These are phyloP conservation scores for Pogonomyrmex californicus DNA, from an alignment of 1,140 invertebrate species.

Conservation along the genomic window DNA sequence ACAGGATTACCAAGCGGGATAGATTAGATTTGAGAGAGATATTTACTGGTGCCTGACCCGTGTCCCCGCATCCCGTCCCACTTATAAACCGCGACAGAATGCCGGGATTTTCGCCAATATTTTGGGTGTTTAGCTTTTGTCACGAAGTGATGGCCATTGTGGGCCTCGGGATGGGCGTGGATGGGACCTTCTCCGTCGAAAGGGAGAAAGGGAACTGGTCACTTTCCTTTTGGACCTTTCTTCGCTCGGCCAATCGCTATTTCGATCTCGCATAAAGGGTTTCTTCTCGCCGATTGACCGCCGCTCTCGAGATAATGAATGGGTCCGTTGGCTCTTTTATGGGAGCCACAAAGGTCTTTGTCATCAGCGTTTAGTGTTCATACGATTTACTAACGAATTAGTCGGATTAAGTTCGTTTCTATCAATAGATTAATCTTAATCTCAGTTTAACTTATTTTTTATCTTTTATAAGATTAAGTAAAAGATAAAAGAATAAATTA, in stretches of 20 bases:
- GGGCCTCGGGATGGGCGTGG: constrained; percentile 70
- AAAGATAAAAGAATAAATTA: no score
- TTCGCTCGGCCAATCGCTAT: constrained; percentile 43
- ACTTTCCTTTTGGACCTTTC: constrained; percentile 46
- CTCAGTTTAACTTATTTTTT: no score
- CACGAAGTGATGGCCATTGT: constrained; percentile 68
- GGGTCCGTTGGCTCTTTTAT: constrained; percentile 60
- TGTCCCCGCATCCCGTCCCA: constrained; percentile 2
- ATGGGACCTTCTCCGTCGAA: constrained; percentile 2
- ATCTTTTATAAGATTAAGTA: no score
- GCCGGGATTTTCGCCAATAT: constrained; percentile 75
- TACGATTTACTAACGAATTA: constrained; percentile 48
- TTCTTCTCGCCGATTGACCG: constrained; percentile 50
- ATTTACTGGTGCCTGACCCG: constrained; percentile 68
- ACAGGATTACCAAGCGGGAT: constrained; percentile 77
- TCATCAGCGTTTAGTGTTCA: constrained; percentile 10
- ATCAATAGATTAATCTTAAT: no score
- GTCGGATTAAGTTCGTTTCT: constrained; percentile 33
- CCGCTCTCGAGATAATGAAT: constrained; percentile 62
- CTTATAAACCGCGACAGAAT: constrained; percentile 48
- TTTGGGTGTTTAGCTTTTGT: constrained; percentile 76
- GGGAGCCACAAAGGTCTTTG: neutral
- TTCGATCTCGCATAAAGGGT: constrained; percentile 63
- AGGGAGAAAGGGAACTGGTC: constrained; percentile 60
- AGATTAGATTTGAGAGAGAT: constrained; percentile 80